Evolutionary conservation across 2,888 invertebrate species (phyloP).

Genomic region (Cephus nigrinus): DNA sequence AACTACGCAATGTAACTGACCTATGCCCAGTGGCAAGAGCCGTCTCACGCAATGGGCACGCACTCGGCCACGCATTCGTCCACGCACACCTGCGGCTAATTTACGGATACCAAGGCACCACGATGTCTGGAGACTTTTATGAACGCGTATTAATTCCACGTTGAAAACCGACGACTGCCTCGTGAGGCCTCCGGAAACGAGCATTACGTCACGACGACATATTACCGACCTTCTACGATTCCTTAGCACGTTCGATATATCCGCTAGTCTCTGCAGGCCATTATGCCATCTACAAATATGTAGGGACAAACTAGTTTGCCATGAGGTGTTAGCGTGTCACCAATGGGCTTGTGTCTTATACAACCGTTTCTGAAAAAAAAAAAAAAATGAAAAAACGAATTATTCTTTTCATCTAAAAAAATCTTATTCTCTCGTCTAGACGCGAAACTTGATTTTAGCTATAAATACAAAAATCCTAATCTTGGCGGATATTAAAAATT

Average conservation of each 20-base stretch:
- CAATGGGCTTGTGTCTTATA: neutral
- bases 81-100: conserved; percentile 1
- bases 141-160: neutral
- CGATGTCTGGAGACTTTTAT: neutral
- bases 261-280: neutral
- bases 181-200: neutral
- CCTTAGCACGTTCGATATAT: neutral
- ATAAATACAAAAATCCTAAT: neutral
- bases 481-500: neutral
- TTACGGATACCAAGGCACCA: neutral
- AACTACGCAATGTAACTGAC: conserved; percentile 2
- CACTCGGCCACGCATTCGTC: conserved; percentile 1
- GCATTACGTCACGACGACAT: neutral
- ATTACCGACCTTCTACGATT: neutral
- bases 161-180: neutral
- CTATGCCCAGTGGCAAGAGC: neutral
- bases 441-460: neutral
- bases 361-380: neutral
- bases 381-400: neutral
- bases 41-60: conserved; percentile 1
- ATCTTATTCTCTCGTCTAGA: neutral
- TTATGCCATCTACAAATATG: neutral
- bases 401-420: neutral
- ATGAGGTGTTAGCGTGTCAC: neutral
- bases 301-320: neutral